Evolutionary conservation across 2,113 vertebrate genomes (phyloP), one percentile per base, ranked within the genome.

Genomic region (Centrocercus urophasianus): DNA sequence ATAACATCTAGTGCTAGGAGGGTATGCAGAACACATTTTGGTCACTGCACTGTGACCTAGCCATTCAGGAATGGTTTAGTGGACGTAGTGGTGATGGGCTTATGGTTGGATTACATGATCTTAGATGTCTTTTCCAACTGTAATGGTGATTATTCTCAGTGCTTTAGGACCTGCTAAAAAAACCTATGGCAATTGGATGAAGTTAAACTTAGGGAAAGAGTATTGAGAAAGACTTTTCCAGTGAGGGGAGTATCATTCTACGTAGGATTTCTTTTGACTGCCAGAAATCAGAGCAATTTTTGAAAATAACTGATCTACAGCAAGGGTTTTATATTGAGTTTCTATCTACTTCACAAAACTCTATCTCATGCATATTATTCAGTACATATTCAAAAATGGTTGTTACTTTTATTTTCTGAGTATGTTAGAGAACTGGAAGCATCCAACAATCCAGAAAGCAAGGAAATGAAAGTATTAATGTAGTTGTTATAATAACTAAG

Each of bases 11-110:
- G 34, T 6, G 34, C 0, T 2, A 11, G 9, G 28, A 9, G 52
- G 18, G 34, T 2, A 2, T 16, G 34, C 36, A 21, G 60, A 48
- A 73, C 8, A 10, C 1, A 9, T 24, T 74, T 11, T 4, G 32
- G 34, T 50, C 5, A 0, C 43, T n/a, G 36, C 27, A 0, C 0
- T 12, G 30, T 13, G 11, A 59, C 32, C 27, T 57, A 30, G 32
- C 17, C 54, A 19, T 19, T 32, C 30, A 57, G 30, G 54, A 32
- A 19, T 30, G 30, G 54, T 57, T 57, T 57, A 57, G 30, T 57
- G 30, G 54, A 30, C 30, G 19, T 57, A 11, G 30, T 57, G 54
- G 54, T 57, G 54, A 57, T 19, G 54, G 54, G 17, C 17, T 57
- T 27, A 57, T 32, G 54, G 16, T 57, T 32, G 28, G 28, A 32